Percentiles rank a stretch among this genome's conserved stretches.
Evolutionary conservation across 2,888 invertebrate species (phyloP).

Genomic region (Papilio demoleus): DNA sequence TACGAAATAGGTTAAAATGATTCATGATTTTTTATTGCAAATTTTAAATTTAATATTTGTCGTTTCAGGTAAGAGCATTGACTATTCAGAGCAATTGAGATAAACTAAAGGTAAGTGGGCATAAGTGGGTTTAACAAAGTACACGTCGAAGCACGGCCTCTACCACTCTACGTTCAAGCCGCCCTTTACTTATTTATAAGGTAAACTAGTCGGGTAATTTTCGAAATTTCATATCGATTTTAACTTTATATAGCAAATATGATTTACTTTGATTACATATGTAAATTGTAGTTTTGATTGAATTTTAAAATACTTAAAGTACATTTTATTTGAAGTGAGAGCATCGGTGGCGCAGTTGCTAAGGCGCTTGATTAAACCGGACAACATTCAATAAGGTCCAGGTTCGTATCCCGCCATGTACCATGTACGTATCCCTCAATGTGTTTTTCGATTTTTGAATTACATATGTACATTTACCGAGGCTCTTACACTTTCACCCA

Average conservation of each 20-base stretch:
- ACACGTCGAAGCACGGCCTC: slow-evolving; percentile 1
- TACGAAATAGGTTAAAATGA: no score
- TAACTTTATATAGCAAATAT: not conserved
- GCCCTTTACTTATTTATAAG: slow-evolving; percentile 23
- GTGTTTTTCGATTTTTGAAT: no score
- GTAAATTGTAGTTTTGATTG: not conserved
- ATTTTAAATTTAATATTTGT: slow-evolving; percentile 1
- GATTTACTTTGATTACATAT: not conserved
- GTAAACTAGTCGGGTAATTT: not conserved
- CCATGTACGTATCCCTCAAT: no score
- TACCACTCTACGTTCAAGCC: not conserved
- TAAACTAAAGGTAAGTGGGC: slow-evolving; percentile 32
- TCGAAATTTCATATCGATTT: not conserved
- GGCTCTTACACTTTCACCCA: no score
- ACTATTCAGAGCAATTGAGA: slow-evolving; percentile 7
- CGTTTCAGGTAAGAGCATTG: slow-evolving; percentile 28
- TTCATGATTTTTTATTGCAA: no score
- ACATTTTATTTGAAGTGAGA: no score
- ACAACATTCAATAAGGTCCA: no score
- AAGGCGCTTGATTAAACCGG: no score
- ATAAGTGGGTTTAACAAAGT: not conserved
- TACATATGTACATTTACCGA: no score
- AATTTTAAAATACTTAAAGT: not conserved
- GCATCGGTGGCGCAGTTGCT: no score
- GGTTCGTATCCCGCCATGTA: no score